phyloP scores from a whole-genome alignment of 2,113 vertebrate genomes.

The Scytalopus superciliaris region DNA sequence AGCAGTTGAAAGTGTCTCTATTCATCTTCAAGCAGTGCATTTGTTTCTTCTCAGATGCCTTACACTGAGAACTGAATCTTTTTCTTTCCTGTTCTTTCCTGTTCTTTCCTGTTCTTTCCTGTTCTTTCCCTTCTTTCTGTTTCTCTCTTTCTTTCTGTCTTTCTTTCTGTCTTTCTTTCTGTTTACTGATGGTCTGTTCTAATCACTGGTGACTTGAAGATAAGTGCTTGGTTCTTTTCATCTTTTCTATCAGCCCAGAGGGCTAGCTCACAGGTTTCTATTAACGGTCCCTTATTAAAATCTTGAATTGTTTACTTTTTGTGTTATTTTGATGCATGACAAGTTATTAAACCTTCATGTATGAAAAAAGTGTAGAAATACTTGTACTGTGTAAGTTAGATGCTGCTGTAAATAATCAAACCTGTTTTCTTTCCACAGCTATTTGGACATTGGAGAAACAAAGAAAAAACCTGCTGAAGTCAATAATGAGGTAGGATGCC shows the following conservation, averaged over 20 bases:
- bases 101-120: too few relatives aligned
- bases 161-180: too few relatives aligned
- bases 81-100: too few relatives aligned
- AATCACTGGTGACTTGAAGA: not conserved
- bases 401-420: not conserved
- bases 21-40: too few relatives aligned
- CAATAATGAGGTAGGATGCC: conserved; percentile 78
- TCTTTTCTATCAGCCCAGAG: not conserved
- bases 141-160: too few relatives aligned
- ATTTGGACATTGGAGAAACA: conserved; percentile 86
- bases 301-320: not conserved
- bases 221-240: not conserved
- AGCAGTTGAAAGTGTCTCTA: too few relatives aligned
- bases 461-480: conserved; percentile 83
- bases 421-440: conserved; percentile 73
- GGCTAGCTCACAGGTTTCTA: not conserved
- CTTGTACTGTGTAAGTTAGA: not conserved
- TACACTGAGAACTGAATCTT: too few relatives aligned
- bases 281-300: not conserved
- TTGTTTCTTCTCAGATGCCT: too few relatives aligned
- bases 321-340: not conserved
- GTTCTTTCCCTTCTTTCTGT: too few relatives aligned
- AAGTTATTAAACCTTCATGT: not conserved
- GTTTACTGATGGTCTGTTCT: not conserved
- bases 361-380: not conserved